Conservation (phyloP, 53 echinoderm and acorn worm genomes). For the Antedon mediterranea region DNA sequence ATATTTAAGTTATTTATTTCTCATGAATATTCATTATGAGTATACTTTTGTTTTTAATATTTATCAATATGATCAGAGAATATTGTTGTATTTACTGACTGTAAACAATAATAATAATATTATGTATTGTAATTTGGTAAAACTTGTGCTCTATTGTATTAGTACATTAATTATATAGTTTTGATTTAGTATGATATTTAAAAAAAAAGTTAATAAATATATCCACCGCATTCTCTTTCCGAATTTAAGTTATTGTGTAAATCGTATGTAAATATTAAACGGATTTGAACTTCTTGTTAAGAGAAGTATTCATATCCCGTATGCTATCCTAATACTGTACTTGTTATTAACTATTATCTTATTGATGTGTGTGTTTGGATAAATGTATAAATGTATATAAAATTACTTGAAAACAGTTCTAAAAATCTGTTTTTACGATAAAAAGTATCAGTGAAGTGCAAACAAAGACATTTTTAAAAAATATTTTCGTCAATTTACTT, state of each 20-base stretch:
- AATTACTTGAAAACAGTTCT: not conserved
- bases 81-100: not conserved
- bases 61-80: not conserved
- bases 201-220: not conserved
- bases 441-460: not conserved
- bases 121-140: not conserved
- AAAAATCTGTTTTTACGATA: not conserved
- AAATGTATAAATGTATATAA: not conserved
- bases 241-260: not conserved
- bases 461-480: not conserved
- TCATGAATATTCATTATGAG: not conserved
- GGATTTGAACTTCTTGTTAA: not conserved
- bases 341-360: not conserved
- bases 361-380: not conserved
- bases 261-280: not conserved
- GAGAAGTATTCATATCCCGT: not conserved
- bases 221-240: constrained; percentile 1
- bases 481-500: not conserved
- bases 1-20: constrained; percentile 1
- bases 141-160: not conserved
- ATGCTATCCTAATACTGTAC: not conserved
- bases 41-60: not conserved
- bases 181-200: constrained; percentile 1
- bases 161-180: not conserved
- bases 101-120: not conserved